Evolutionary conservation across 2,113 vertebrate genomes (phyloP).

Genomic region (Myiopsitta monachus): DNA sequence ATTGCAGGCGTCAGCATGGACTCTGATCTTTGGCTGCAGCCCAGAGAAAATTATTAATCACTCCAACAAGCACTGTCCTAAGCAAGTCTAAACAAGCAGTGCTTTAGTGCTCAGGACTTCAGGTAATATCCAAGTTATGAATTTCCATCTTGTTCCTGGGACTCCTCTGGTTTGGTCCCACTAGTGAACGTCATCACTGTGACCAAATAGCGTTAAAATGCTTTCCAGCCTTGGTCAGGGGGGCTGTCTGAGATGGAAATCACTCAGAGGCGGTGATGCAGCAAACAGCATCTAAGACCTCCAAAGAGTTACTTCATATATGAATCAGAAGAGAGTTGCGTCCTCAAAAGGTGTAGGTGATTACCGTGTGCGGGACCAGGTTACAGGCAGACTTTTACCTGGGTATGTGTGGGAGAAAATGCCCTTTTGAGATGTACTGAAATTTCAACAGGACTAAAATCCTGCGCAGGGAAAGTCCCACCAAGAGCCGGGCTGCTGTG

Average conservation of each 20-base stretch:
- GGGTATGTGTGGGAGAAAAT: background rate
- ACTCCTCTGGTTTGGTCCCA: fast-evolving
- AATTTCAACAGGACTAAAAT: background rate
- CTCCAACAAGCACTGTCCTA: background rate
- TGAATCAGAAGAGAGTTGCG: background rate
- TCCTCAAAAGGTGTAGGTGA: background rate
- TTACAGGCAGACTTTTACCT: background rate
- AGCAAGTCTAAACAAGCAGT: background rate
- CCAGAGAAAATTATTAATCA: slow-evolving; percentile 12
- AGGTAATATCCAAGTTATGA: background rate
- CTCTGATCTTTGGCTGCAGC: slow-evolving; percentile 25
- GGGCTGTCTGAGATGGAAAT: background rate
- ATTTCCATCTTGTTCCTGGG: background rate
- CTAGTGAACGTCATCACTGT: background rate
- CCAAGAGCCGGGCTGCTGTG: background rate
- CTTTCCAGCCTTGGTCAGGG: background rate
- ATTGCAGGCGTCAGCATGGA: background rate
- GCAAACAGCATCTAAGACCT: background rate
- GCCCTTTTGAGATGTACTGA: background rate
- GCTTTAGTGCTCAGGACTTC: background rate
- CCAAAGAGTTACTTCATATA: background rate
- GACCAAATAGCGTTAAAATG: background rate
- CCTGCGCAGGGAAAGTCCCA: background rate
- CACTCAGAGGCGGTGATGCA: background rate
- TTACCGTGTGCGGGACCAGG: background rate